Evolutionary conservation across 2,797 vertebrate genomes (phyloP).

Genomic region (Mus caroli): DNA sequence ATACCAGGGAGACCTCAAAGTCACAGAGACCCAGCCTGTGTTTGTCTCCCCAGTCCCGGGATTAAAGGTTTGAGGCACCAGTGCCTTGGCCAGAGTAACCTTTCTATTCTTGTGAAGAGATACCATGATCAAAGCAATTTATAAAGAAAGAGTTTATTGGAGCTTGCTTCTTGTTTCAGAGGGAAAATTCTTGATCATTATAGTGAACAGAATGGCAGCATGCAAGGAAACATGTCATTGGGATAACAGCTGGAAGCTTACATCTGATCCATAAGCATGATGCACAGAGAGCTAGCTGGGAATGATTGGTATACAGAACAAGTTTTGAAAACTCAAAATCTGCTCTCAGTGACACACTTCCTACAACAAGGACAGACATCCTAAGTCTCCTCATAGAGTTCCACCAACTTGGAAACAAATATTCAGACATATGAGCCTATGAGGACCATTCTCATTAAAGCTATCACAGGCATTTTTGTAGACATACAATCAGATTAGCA

Average conservation of each 20-base stretch:
- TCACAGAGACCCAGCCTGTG: neutral
- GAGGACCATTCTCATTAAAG: neutral
- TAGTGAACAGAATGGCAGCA: neutral
- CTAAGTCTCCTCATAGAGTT: neutral
- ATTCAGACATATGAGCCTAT: neutral
- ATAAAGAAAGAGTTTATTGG: neutral
- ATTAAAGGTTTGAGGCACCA: neutral
- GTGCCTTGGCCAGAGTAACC: neutral
- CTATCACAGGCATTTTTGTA: neutral
- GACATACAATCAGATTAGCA: neutral
- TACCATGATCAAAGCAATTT: neutral
- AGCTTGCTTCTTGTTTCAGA: neutral
- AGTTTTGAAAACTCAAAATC: neutral
- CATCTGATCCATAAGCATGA: neutral
- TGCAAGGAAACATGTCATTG: neutral
- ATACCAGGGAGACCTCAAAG: neutral
- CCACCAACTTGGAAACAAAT: neutral
- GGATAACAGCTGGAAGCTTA: neutral
- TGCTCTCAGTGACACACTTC: neutral
- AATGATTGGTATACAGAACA: neutral
- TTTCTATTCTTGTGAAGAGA: neutral
- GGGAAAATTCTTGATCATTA: neutral
- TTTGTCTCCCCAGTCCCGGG: neutral
- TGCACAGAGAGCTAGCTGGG: neutral
- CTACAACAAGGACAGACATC: neutral